Evolutionary conservation across 2,113 vertebrate species (phyloP).

Genomic region (Notothenia coriiceps): DNA sequence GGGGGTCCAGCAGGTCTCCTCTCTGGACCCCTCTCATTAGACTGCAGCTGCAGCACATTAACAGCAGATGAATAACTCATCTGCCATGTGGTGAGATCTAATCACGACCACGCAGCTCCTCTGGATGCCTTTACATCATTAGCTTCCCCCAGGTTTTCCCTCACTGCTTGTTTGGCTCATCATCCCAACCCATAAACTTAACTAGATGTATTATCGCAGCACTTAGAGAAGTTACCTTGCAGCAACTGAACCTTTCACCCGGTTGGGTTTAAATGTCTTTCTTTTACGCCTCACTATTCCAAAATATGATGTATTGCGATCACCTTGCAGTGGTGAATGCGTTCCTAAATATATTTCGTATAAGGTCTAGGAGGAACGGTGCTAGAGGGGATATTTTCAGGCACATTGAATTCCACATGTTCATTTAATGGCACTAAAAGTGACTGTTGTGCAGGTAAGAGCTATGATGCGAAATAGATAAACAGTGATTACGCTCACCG

Average conservation of each 20-base stretch:
- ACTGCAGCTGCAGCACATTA: constrained; percentile 84
- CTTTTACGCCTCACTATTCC: constrained; percentile 29
- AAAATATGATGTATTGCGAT: constrained; percentile 31
- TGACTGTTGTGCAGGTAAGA: constrained; percentile 74
- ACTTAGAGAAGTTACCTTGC: constrained; percentile 28
- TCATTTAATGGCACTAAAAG: constrained; percentile 67
- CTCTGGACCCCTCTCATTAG: constrained; percentile 76
- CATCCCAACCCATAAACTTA: constrained; percentile 47
- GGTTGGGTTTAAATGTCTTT: constrained; percentile 32
- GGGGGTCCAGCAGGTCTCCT: constrained; percentile 57
- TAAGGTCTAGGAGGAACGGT: constrained; percentile 15
- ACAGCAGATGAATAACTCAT: constrained; percentile 81
- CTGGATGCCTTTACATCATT: constrained; percentile 64
- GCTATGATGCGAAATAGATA: constrained; percentile 79
- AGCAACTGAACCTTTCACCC: constrained; percentile 45
- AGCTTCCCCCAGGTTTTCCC: constrained; percentile 48
- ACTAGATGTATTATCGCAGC: constrained; percentile 44
- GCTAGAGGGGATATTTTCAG: constrained; percentile 34
- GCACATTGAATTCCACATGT: constrained; percentile 56
- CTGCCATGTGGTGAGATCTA: constrained; percentile 78
- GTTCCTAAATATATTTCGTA: constrained; percentile 49
- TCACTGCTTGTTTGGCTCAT: constrained; percentile 67
- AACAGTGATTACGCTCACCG: constrained; percentile 78
- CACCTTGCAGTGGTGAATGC: constrained; percentile 52
- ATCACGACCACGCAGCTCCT: constrained; percentile 72